phyloP scores from a whole-genome alignment of 2,888 invertebrate species.

The Aromia moschata region DNA sequence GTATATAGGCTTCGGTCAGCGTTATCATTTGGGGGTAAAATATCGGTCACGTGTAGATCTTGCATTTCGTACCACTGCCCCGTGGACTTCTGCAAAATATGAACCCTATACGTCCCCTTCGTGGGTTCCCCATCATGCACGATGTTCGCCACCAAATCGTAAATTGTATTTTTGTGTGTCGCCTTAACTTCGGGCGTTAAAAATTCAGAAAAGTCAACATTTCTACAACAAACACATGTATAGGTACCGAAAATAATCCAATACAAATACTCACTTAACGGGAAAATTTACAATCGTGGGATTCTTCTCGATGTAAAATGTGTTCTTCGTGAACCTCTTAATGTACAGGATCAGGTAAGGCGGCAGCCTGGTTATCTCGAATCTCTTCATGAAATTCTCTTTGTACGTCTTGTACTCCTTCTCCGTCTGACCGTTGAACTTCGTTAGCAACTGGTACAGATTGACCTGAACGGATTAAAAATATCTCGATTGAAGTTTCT shows the following conservation, averaged over 20 bases:
- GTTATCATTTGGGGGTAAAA: conserved; percentile 99
- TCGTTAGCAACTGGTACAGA: conserved; percentile 89
- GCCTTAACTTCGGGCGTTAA: conserved; percentile 85
- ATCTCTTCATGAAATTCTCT: conserved; percentile 96
- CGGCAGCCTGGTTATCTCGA: conserved; percentile 92
- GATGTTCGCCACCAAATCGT: conserved; percentile 98
- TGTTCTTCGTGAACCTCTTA: conserved; percentile 98
- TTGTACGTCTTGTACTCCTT: conserved; percentile 99
- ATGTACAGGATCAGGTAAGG: conserved; percentile 96
- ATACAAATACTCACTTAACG: conserved; percentile 82
- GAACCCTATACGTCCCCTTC: conserved; percentile 94
- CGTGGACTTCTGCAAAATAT: conserved; percentile 88
- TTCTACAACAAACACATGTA: conserved; percentile 67
- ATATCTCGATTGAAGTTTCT: too few species aligned
- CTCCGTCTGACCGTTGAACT: conserved; percentile 95
- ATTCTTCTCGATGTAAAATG: conserved; percentile 99
- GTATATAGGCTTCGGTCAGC: conserved; percentile 98
- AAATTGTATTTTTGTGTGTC: conserved; percentile 83
- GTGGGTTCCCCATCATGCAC: conserved; percentile 97
- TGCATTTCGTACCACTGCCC: conserved; percentile 88
- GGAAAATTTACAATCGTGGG: conserved; percentile 99
- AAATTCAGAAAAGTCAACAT: conserved; percentile 97
- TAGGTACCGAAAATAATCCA: conserved; percentile 18
- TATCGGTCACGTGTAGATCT: conserved; percentile 97
- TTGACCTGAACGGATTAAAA: too few species aligned